A percentile compares a stretch with the other conserved stretches of the same genome.
phyloP scores from a whole-genome alignment of 2,797 vertebrate genomes.

The Sphenopsis melanotis region DNA sequence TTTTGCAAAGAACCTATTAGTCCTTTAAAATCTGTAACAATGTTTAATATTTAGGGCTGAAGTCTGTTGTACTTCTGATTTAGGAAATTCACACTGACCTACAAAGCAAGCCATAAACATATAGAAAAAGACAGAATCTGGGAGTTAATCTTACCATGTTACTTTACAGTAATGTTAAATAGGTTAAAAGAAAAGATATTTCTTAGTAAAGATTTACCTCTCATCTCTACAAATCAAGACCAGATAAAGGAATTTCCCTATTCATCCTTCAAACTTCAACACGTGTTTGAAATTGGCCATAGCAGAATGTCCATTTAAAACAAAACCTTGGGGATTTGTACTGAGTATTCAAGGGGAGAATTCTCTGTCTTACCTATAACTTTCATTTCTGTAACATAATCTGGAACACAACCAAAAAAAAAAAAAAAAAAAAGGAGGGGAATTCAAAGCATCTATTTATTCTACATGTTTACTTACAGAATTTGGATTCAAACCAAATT shows the following conservation, averaged over 20 bases:
- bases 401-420: background rate
- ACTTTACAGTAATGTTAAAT: background rate
- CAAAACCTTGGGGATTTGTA: background rate
- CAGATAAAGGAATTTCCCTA: background rate
- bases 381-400: background rate
- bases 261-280: background rate
- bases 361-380: background rate
- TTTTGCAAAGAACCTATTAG: background rate
- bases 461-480: background rate
- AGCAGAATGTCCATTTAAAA: background rate
- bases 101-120: background rate
- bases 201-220: background rate
- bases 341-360: background rate
- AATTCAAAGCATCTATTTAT: background rate
- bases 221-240: background rate
- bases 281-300: background rate
- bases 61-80: background rate
- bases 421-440: background rate
- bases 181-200: background rate
- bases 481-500: background rate
- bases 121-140: background rate
- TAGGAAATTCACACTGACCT: background rate
- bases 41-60: background rate
- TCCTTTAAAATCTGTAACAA: background rate
- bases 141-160: background rate